These are phyloP conservation scores for Hucho hucho DNA, from an alignment of 2,113 vertebrate genomes.

Conservation along the genomic window DNA sequence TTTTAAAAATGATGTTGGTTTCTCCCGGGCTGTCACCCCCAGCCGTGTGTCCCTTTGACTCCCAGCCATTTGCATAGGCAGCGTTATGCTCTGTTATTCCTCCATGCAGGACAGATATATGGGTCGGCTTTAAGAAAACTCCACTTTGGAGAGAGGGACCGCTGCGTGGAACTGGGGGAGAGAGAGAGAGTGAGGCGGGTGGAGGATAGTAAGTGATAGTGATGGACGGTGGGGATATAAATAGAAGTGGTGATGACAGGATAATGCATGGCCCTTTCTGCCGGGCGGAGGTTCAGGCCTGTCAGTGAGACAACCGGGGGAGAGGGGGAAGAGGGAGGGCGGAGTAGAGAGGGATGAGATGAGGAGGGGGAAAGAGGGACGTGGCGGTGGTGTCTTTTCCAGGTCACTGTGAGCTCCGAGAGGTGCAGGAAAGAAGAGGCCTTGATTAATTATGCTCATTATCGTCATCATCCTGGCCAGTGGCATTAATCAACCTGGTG, in stretches of 20 bases:
- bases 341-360: conserved; percentile 4
- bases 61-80: conserved; percentile 72
- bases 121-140: conserved; percentile 79
- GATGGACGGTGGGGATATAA: conserved; percentile 82
- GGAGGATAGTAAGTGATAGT: conserved; percentile 76
- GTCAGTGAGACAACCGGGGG: conserved; percentile 66
- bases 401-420: conserved; percentile 72
- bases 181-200: too few relatives aligned
- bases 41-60: conserved; percentile 57
- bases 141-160: conserved; percentile 57
- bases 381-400: conserved; percentile 63
- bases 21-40: conserved; percentile 56
- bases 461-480: conserved; percentile 71
- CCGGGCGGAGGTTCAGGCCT: conserved; percentile 73
- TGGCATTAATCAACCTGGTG: conserved; percentile 70
- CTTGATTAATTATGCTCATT: conserved; percentile 81
- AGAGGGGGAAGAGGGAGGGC: conserved; percentile 31
- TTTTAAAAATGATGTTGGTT: conserved; percentile 54
- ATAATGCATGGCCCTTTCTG: conserved; percentile 79
- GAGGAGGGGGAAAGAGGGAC: conserved; percentile 27
- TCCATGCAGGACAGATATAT: conserved; percentile 71
- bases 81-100: conserved; percentile 2
- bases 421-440: conserved; percentile 72
- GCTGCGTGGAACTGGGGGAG: conserved; percentile 49
- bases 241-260: conserved; percentile 80